Evolutionary conservation across 2,797 vertebrate genomes (phyloP), one percentile per base, ranked within the genome.

Genomic region (Rhincodon typus): DNA sequence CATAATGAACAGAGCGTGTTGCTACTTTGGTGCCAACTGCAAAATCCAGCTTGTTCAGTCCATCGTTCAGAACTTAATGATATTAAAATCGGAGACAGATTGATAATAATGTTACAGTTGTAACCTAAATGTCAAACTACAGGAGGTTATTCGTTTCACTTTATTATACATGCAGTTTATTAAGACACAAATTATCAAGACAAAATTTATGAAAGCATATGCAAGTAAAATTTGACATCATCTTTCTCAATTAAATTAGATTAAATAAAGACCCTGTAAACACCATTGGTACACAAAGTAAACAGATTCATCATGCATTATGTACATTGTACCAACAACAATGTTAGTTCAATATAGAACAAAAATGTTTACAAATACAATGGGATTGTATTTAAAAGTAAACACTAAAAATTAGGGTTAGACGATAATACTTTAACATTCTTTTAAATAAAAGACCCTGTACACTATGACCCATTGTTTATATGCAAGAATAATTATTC

Each of bases 131-230:
- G 2, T 69, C 70, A 34, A 94, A 74, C 23, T 50, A 46, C 42
- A 72, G 38, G 74, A 50, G 17, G 27, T 57, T 27, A 17, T 72
- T 95, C 15, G 25, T 77, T 94, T 77, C 30, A 50, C 25, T 74
- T 95, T 95, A 95, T 95, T 95, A 95, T 53, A 95, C 94, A 77
- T 95, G 94, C 94, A 95, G 74, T 12, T 94, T 70, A 53, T 72
- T 94, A 46, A 74, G 94, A 74, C 70, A 72, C 27, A 74, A 70
- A 46, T 94, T 72, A 94, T 94, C 42, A 94, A 94, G 94, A 74
- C 94, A 77, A 95, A 95, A 95, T 74, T 95, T 50, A 94, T 42
- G 53, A 93, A 25, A 34, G 50, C 46, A 77, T 77, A 77, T 34
- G 53, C 88, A 90, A 90, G 62, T 34, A 19, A 91, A 66, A 13